Evolutionary conservation across 2,797 vertebrate genomes (phyloP).

Genomic region (Sarcoramphus papa): DNA sequence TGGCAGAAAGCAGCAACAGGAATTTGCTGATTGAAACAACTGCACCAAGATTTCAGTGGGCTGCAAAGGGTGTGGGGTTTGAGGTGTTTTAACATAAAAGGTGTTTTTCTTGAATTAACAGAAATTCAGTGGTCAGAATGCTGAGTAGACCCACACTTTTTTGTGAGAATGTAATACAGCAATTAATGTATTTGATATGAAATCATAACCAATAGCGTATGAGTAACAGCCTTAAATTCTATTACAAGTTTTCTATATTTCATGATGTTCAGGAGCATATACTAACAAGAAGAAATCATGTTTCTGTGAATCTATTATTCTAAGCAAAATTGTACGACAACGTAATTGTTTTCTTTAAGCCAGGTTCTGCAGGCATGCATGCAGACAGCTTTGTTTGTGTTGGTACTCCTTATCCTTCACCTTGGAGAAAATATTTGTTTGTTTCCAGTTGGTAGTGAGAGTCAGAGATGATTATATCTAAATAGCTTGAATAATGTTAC

Average conservation of each 20-base stretch:
- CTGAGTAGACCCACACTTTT: not conserved
- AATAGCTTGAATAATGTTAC: not conserved
- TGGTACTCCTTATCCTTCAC: not conserved
- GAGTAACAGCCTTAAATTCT: not conserved
- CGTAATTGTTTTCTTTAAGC: not conserved
- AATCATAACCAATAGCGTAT: not conserved
- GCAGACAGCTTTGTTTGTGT: not conserved
- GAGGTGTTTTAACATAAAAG: not conserved
- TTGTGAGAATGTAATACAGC: not conserved
- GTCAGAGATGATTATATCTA: not conserved
- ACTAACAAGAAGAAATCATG: not conserved
- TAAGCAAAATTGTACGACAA: not conserved
- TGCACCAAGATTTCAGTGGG: not conserved
- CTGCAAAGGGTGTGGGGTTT: not conserved
- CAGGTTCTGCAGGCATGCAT: not conserved
- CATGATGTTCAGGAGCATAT: not conserved
- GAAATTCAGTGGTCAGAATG: not conserved
- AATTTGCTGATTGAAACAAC: not conserved
- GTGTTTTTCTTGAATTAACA: not conserved
- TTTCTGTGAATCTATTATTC: not conserved
- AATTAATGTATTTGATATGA: not conserved
- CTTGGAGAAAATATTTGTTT: not conserved
- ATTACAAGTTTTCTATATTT: fast-evolving
- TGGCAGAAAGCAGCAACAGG: not conserved
- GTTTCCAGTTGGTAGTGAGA: not conserved